A percentile compares a stretch with the other conserved stretches of the same genome.
phyloP scores from a whole-genome alignment of 1,140 invertebrate species.

The Tenebrio molitor region DNA sequence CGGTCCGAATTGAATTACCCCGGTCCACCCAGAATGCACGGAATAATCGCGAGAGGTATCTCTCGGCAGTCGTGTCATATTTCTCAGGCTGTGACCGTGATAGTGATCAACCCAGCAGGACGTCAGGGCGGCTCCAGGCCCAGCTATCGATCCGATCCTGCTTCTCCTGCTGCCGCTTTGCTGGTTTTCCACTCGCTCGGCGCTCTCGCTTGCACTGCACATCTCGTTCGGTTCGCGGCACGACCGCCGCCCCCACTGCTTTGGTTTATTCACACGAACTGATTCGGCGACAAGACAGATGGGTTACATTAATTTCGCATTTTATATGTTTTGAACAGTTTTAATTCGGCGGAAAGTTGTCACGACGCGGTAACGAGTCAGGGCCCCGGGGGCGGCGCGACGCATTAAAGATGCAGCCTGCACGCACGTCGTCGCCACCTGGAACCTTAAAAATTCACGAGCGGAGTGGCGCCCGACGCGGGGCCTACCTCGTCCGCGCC shows the following conservation, averaged over 20 bases:
- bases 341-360: slow-evolving; percentile 53
- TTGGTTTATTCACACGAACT: slow-evolving; percentile 49
- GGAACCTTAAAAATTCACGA: no score
- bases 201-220: slow-evolving; percentile 30
- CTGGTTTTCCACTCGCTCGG: slow-evolving; percentile 47
- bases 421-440: no score
- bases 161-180: slow-evolving; percentile 44
- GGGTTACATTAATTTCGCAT: slow-evolving; percentile 54
- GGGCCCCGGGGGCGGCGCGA: no score
- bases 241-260: slow-evolving; percentile 23
- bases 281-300: slow-evolving; percentile 54
- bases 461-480: no score
- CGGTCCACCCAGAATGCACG: slow-evolving; percentile 29
- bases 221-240: slow-evolving; percentile 1
- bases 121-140: slow-evolving; percentile 53
- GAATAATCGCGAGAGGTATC: slow-evolving; percentile 43
- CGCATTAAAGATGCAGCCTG: no score
- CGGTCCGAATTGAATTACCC: neutral
- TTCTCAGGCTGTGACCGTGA: slow-evolving; percentile 40
- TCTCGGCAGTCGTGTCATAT: slow-evolving; percentile 45
- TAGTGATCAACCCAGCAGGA: slow-evolving; percentile 46
- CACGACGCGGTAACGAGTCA: no score
- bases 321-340: slow-evolving; percentile 57
- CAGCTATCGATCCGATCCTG: slow-evolving; percentile 49
- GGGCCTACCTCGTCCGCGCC: no score